Evolutionary conservation across 2,113 vertebrate species (phyloP), one percentile per base, ranked within the genome.

Genomic region (Merops nubicus): DNA sequence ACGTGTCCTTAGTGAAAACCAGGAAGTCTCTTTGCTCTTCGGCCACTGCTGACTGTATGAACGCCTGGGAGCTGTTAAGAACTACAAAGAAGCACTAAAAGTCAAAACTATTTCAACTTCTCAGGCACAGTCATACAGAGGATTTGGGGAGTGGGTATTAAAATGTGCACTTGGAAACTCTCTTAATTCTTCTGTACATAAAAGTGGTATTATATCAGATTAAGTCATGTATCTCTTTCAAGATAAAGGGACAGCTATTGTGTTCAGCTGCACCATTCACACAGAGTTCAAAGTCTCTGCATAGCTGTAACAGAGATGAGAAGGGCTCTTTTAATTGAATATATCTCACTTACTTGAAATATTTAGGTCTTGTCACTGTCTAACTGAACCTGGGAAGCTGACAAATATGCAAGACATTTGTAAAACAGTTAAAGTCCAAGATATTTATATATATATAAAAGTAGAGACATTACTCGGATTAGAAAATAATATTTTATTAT

Each of bases 401-500:
- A 90, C 53, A 89, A 91, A 78, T 90, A 80, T 17, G 50, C 56
- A 81, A 79, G 67, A 78, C 11, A 75, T 51, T 79, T 94, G 51
- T 70, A 85, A 93, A 91, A 63, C 64, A 88, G 67, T 75, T 91
- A 85, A 92, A 95, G 43, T 62, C 76, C 76, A 93, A 76, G 77
- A 79, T 88, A n/a, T n/a, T n/a, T n/a, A n/a, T n/a, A n/a, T n/a
- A n/a, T n/a, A 89, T 93, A 45, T 69, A 5, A 59, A 89, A 87
- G 70, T 68, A 78, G 84, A 93, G 69, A 76, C 57, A 45, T 83
- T 96, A 15, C 85, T 88, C 78, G 94, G 70, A 82, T 96, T 93
- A 80, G 82, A 70, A 95, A 93, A 69, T 93, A 96, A 78, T 84
- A 78, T 77, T 77, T n/a, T 80, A 85, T 73, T 91, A 92, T 50